Percentiles rank a stretch among this genome's conserved stretches.
Conservation (phyloP, 2,113 vertebrate species). For the Gallinago undulata region DNA sequence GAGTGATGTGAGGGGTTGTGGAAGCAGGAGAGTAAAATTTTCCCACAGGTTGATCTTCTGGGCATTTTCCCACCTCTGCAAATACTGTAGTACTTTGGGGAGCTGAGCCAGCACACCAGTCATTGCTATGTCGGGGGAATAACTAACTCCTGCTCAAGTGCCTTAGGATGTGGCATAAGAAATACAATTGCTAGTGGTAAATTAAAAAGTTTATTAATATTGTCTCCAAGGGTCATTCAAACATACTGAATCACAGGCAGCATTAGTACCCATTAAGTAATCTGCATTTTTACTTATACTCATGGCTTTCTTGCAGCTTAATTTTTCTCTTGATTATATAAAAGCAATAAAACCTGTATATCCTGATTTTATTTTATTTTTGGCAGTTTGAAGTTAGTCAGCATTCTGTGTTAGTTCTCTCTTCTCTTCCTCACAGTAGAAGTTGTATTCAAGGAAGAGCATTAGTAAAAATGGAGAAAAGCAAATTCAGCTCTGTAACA, state of each 20-base stretch:
- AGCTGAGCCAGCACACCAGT: not conserved
- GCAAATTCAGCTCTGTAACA: not conserved
- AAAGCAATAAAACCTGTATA: not conserved
- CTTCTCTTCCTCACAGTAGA: not conserved
- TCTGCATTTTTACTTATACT: not conserved
- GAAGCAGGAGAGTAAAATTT: not conserved
- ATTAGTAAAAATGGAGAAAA: not conserved
- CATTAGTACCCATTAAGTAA: not conserved
- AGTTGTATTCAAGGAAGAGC: not conserved
- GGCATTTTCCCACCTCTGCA: not conserved
- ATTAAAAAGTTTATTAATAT: slow-evolving; percentile 41
- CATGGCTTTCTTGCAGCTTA: not conserved
- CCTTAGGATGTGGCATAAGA: not conserved
- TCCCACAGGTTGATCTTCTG: not conserved
- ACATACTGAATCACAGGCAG: slow-evolving; percentile 16
- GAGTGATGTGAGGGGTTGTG: fast-evolving
- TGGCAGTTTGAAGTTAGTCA: not conserved
- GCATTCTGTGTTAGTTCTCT: not conserved
- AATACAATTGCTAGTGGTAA: not conserved
- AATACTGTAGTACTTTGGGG: not conserved
- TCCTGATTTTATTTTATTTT: not conserved
- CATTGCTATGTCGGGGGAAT: not conserved
- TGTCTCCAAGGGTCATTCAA: not conserved
- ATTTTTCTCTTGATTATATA: slow-evolving; percentile 11
- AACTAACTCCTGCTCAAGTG: not conserved